Conservation (phyloP, 1,140 invertebrate genomes). For the Listronotus oregonensis region DNA sequence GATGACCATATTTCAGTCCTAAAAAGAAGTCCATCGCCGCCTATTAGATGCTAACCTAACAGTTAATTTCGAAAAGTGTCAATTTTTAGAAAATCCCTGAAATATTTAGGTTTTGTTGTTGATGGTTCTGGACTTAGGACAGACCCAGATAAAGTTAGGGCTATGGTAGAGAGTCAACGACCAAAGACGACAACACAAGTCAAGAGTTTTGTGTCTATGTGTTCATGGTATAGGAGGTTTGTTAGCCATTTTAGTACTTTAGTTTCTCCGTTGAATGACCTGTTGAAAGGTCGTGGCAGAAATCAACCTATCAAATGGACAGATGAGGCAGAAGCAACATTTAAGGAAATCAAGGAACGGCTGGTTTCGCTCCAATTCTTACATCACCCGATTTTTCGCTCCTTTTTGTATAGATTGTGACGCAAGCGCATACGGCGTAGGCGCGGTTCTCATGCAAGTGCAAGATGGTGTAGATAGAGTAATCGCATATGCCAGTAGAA, state of each 20-base stretch:
- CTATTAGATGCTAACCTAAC: constrained; percentile 35
- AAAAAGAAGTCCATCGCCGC: constrained; percentile 36
- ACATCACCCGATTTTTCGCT: constrained; percentile 39
- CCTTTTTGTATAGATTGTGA: constrained; percentile 37
- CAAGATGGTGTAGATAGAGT: no score
- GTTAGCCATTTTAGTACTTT: constrained; percentile 51
- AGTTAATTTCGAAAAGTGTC: constrained; percentile 41
- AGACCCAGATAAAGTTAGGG: no score
- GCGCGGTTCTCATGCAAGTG: constrained; percentile 37
- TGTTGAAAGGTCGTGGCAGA: constrained; percentile 39
- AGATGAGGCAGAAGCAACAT: constrained; percentile 13
- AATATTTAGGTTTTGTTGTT: constrained; percentile 20
- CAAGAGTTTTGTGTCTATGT: constrained; percentile 51
- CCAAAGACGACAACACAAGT: constrained; percentile 44
- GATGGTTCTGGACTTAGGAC: constrained; percentile 7
- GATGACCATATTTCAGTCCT: constrained; percentile 42
- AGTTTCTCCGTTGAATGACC: constrained; percentile 50
- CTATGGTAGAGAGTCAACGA: no score
- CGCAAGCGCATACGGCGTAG: constrained; percentile 45
- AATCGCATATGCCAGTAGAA: no score
- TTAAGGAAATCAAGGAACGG: neutral
- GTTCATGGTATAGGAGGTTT: constrained; percentile 57
- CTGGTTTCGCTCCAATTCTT: constrained; percentile 39
- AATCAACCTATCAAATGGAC: neutral
- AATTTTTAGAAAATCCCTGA: constrained; percentile 10